Conservation (phyloP, 2,797 vertebrate species). For the Malacoctenus gilli region DNA sequence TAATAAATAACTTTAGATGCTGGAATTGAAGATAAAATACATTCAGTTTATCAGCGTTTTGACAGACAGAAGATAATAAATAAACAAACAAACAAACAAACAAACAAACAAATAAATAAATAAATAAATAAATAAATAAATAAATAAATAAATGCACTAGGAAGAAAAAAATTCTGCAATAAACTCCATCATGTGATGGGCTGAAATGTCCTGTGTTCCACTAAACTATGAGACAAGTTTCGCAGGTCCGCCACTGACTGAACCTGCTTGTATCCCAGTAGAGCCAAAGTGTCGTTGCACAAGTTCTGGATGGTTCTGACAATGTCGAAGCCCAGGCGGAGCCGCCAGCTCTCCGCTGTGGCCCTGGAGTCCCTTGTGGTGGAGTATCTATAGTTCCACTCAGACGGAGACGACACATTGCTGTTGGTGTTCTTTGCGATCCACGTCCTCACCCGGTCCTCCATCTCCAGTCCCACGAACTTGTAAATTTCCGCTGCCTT, state of each 20-base stretch:
- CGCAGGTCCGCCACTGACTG: slow-evolving; percentile 77
- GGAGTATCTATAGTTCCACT: slow-evolving; percentile 80
- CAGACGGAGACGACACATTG: slow-evolving; percentile 48
- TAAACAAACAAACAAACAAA: no score
- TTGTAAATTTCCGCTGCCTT: slow-evolving; percentile 79
- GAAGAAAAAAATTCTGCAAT: no score
- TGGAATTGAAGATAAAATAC: slow-evolving; percentile 35
- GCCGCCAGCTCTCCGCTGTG: slow-evolving; percentile 82
- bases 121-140: slow-evolving; percentile 9
- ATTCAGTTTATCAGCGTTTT: slow-evolving; percentile 40
- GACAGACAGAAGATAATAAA: slow-evolving; percentile 10
- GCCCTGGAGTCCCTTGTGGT: slow-evolving; percentile 80
- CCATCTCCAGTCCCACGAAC: slow-evolving; percentile 79
- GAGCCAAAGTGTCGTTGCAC: slow-evolving; percentile 80
- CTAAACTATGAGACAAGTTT: slow-evolving; percentile 79
- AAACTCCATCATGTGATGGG: slow-evolving; percentile 48
- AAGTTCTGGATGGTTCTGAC: slow-evolving; percentile 79
- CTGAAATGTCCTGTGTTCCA: slow-evolving; percentile 74
- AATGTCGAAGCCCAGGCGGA: slow-evolving; percentile 77
- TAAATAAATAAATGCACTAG: slow-evolving; percentile 42
- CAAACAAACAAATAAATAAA: slow-evolving; percentile 26
- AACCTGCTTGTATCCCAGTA: slow-evolving; percentile 81
- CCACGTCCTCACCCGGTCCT: slow-evolving; percentile 76
- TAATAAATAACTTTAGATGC: slow-evolving; percentile 23
- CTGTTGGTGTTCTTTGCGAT: slow-evolving; percentile 81